Percentiles rank a stretch among this genome's conserved stretches.
These are phyloP conservation scores for Monochamus saltuarius DNA, from an alignment of 1,140 invertebrate species.

Conservation along the genomic window DNA sequence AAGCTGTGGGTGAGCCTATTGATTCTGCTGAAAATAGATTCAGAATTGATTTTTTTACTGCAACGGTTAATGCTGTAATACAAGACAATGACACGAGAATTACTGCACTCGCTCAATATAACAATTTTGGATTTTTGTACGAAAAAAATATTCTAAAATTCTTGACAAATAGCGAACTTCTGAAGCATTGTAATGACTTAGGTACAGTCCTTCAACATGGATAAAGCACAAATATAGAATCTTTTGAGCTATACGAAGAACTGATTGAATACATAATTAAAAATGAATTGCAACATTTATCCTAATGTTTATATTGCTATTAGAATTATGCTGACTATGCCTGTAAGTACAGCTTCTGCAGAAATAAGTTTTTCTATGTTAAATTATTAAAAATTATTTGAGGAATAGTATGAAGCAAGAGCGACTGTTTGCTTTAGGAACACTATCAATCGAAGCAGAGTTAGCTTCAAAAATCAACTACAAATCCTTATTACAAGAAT, in stretches of 20 bases:
- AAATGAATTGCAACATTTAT: not conserved
- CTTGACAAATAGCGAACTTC: no score
- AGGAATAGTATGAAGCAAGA: no score
- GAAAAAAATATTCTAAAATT: not conserved
- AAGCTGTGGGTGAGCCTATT: conserved; percentile 2
- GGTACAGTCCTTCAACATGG: not conserved
- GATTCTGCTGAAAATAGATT: conserved; percentile 6
- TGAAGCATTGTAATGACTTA: conserved; percentile 1
- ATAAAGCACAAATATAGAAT: conserved; percentile 4
- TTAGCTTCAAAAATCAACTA: no score
- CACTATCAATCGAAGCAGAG: no score
- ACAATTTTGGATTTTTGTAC: conserved; percentile 3
- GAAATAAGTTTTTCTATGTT: conserved; percentile 3
- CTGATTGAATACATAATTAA: not conserved
- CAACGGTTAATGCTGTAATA: conserved; percentile 1
- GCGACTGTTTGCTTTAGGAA: no score
- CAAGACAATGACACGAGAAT: conserved; percentile 8
- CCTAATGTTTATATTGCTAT: not conserved
- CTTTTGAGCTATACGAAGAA: no score
- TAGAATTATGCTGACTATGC: not conserved
- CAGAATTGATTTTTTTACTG: conserved; percentile 1
- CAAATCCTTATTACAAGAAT: no score
- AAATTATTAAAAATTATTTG: no score
- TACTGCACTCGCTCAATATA: conserved; percentile 1
- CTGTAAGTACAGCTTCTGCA: conserved; percentile 1